phyloP scores from a whole-genome alignment of 2,797 vertebrate genomes.

The Protonibea diacanthus region DNA sequence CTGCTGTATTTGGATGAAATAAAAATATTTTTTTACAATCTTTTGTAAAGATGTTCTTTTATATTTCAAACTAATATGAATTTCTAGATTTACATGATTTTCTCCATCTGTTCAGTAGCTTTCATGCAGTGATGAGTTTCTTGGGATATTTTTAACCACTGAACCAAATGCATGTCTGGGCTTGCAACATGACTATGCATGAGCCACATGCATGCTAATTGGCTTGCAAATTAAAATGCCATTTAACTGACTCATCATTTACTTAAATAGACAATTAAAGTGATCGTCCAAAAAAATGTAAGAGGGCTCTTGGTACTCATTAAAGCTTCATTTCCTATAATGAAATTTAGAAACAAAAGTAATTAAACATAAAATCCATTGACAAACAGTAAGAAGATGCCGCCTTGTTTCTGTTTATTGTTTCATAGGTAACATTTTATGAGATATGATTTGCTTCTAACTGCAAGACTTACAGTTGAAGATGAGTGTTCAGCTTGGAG shows the following conservation, averaged over 20 bases:
- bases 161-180: not conserved
- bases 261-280: constrained; percentile 1
- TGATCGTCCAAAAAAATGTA: constrained; percentile 7
- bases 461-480: not conserved
- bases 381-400: not conserved
- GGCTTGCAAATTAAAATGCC: constrained; percentile 19
- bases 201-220: constrained; percentile 3
- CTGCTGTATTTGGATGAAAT: not conserved
- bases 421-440: not conserved
- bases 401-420: not conserved
- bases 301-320: not conserved
- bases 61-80: not conserved
- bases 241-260: constrained; percentile 18
- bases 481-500: not conserved
- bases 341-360: not conserved
- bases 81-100: too few species aligned
- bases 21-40: not conserved
- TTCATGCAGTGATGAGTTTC: not conserved
- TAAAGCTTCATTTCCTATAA: not conserved
- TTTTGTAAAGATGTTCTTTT: not conserved
- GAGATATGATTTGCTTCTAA: not conserved
- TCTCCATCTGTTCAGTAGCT: not conserved
- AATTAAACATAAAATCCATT: not conserved
- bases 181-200: not conserved
- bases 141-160: not conserved